These are phyloP conservation scores for Ictalurus furcatus DNA, from an alignment of 2,113 vertebrate species.

Conservation along the genomic window DNA sequence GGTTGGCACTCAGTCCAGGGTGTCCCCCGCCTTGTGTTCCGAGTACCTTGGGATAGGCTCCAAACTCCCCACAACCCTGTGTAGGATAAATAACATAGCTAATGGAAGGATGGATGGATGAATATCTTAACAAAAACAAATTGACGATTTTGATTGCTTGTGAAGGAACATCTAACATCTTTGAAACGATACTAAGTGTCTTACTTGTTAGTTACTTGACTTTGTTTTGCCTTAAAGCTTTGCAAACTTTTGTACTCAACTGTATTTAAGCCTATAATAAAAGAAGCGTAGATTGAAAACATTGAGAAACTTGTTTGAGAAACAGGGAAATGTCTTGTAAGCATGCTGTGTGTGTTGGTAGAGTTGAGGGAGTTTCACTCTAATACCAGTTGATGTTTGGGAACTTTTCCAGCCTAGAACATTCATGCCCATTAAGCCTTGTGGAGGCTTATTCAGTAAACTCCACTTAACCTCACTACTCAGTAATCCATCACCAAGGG, in stretches of 20 bases:
- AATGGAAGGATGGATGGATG: too few species aligned
- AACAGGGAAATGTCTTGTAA: background rate
- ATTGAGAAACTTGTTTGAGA: too few species aligned
- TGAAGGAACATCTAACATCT: background rate
- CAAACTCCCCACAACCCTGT: too few species aligned
- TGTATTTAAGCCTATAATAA: background rate
- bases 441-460: conserved; percentile 27
- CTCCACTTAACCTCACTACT: conserved; percentile 27
- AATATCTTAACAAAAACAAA: too few species aligned
- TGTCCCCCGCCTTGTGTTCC: too few species aligned
- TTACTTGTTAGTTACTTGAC: background rate
- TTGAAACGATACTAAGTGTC: background rate
- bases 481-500: conserved; percentile 25
- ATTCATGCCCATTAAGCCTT: background rate
- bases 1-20: too few species aligned
- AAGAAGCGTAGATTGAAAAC: background rate
- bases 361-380: background rate
- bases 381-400: conserved; percentile 11
- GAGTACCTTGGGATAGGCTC: too few species aligned
- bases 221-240: background rate
- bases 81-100: too few species aligned
- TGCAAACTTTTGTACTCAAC: background rate
- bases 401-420: background rate
- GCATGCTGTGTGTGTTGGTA: background rate
- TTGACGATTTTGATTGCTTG: background rate